These are phyloP conservation scores for Idaea biselata DNA, from an alignment of 2,888 invertebrate genomes.

Conservation along the genomic window DNA sequence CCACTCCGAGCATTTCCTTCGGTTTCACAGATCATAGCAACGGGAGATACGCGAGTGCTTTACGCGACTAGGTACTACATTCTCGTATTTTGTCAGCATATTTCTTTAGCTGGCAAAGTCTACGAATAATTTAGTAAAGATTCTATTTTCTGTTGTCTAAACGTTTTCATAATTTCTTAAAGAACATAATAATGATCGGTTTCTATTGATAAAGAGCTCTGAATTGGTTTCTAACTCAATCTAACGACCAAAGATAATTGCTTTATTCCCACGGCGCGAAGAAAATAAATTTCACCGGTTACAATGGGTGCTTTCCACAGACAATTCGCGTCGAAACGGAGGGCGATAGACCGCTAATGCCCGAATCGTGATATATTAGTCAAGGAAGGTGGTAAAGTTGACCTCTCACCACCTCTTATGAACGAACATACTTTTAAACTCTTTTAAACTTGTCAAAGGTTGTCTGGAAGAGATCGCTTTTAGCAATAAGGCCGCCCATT, in stretches of 20 bases:
- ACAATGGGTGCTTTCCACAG: constrained; percentile 68
- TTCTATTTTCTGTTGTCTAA: constrained; percentile 4
- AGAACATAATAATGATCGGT: constrained; percentile 2
- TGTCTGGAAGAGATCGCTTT: too few species aligned
- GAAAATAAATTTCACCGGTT: constrained; percentile 66
- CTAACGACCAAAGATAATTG: constrained; percentile 58
- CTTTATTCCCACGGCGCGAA: constrained; percentile 64
- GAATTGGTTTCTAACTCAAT: constrained; percentile 57
- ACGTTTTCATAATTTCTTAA: background rate
- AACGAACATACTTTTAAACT: constrained; percentile 30
- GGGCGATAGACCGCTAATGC: constrained; percentile 64
- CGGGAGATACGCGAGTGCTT: constrained; percentile 37
- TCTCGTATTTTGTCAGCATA: constrained; percentile 17
- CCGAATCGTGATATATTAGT: constrained; percentile 66
- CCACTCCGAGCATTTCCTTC: constrained; percentile 54
- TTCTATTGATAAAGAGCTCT: constrained; percentile 41
- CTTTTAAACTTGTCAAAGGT: too few species aligned
- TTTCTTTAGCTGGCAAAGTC: constrained; percentile 11
- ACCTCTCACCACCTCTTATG: constrained; percentile 52
- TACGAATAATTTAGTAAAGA: constrained; percentile 7
- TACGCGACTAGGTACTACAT: constrained; percentile 20
- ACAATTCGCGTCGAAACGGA: constrained; percentile 61
- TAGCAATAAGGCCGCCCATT: too few species aligned
- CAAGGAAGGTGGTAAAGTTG: constrained; percentile 54
- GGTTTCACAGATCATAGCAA: constrained; percentile 52